Conservation (phyloP, 2,113 vertebrate genomes). For the Erpornis zantholeuca region DNA sequence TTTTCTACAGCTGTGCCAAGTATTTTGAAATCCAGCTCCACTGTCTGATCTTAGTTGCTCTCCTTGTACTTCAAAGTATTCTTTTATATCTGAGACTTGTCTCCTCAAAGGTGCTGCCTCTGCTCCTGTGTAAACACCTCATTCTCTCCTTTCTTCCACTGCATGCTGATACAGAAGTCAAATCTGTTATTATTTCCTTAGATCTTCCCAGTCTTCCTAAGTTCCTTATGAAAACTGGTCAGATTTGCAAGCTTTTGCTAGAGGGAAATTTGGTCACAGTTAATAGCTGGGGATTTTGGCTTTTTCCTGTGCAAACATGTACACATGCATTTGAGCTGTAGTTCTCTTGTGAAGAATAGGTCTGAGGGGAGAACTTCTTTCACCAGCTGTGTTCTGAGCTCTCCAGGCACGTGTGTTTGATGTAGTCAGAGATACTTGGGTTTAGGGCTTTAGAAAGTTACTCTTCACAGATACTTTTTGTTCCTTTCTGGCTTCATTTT, state of each 20-base stretch:
- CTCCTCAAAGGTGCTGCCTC: background rate
- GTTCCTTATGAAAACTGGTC: background rate
- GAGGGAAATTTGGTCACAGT: background rate
- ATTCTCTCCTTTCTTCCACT: background rate
- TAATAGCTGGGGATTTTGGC: background rate
- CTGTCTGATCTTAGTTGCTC: background rate
- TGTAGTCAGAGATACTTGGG: background rate
- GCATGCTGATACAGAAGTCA: background rate
- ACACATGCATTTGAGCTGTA: background rate
- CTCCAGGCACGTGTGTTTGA: background rate
- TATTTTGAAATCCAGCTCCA: background rate
- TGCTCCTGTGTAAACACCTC: background rate
- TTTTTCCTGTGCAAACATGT: background rate
- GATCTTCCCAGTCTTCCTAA: background rate
- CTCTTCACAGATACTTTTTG: background rate
- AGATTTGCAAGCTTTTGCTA: background rate
- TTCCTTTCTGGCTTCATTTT: background rate
- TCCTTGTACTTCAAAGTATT: background rate
- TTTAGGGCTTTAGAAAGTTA: background rate
- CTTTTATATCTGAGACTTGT: background rate
- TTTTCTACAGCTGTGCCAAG: background rate
- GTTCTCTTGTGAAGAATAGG: background rate
- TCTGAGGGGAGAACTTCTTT: background rate
- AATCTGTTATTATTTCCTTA: background rate
- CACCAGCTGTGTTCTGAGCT: background rate